A percentile compares a stretch with the other conserved stretches of the same genome.
Conservation (phyloP, 1,140 invertebrate genomes). For the Pseudomyrmex sp. region DNA sequence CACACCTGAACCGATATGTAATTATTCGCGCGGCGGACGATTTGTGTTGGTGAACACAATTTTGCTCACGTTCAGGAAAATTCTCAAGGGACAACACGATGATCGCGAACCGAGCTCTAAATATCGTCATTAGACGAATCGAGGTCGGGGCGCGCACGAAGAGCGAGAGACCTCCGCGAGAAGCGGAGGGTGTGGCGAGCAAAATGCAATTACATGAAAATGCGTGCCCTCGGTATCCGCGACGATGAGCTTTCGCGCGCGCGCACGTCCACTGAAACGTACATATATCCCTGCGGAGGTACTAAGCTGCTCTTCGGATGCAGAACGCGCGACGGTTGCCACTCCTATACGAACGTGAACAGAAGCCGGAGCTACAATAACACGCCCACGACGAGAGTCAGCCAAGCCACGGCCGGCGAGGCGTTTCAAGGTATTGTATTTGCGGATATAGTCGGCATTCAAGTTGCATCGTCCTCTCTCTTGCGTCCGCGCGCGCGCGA, state of each 20-base stretch:
- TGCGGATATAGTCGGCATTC: slow-evolving; percentile 21
- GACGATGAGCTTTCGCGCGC: slow-evolving; percentile 46
- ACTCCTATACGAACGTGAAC: slow-evolving; percentile 24
- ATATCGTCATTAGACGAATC: slow-evolving; percentile 43
- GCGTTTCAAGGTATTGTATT: slow-evolving; percentile 44
- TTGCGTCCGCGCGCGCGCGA: neutral
- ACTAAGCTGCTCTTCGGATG: neutral
- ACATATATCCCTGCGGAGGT: slow-evolving; percentile 25
- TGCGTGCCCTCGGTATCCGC: slow-evolving; percentile 58
- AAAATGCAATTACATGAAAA: slow-evolving; percentile 81
- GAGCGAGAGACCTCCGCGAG: slow-evolving; percentile 56
- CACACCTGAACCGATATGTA: neutral
- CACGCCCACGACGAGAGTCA: slow-evolving; percentile 46
- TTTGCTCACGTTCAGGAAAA: neutral
- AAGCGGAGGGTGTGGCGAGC: slow-evolving; percentile 72
- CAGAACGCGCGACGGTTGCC: slow-evolving; percentile 24
- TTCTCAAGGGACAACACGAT: neutral
- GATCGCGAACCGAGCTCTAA: slow-evolving; percentile 15
- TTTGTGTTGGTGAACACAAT: neutral
- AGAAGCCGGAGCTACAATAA: slow-evolving; percentile 54
- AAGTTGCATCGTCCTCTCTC: slow-evolving; percentile 25
- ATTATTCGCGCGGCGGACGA: neutral
- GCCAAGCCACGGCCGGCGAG: neutral
- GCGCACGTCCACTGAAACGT: neutral
- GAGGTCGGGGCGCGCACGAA: slow-evolving; percentile 12